These are phyloP conservation scores for Melangyna quadrimaculata DNA, from an alignment of 2,888 invertebrate species.

Conservation along the genomic window DNA sequence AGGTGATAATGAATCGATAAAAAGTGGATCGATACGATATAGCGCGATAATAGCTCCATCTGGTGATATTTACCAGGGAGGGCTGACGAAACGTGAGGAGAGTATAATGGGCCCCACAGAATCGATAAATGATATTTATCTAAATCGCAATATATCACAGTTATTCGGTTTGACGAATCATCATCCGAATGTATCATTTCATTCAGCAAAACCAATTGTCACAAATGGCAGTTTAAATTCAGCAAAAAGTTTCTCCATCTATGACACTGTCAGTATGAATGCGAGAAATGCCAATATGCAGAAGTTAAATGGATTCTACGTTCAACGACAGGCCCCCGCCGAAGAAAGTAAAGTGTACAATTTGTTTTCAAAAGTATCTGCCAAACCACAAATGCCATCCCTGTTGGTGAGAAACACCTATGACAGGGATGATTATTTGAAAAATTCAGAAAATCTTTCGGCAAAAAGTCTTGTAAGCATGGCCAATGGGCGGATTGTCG, in stretches of 20 bases:
- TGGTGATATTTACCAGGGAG: slow-evolving; percentile 73
- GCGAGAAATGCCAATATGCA: slow-evolving; percentile 76
- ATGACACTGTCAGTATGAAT: slow-evolving; percentile 78
- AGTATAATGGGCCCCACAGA: slow-evolving; percentile 74
- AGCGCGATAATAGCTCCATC: slow-evolving; percentile 73
- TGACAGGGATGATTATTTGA: slow-evolving; percentile 60
- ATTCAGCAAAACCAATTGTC: slow-evolving; percentile 59
- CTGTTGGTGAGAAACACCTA: slow-evolving; percentile 74
- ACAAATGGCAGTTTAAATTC: slow-evolving; percentile 43
- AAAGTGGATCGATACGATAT: slow-evolving; percentile 74
- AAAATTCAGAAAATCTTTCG: slow-evolving; percentile 32
- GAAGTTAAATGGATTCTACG: slow-evolving; percentile 76
- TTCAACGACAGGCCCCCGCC: slow-evolving; percentile 72
- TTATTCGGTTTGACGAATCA: slow-evolving; percentile 76
- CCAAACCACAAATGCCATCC: slow-evolving; percentile 72
- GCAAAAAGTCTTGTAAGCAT: slow-evolving; percentile 54
- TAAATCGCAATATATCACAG: slow-evolving; percentile 79
- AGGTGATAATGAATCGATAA: slow-evolving; percentile 66
- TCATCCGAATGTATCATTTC: slow-evolving; percentile 77
- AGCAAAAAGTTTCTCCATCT: slow-evolving; percentile 73
- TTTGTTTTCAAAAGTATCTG: slow-evolving; percentile 78
- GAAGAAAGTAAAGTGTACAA: slow-evolving; percentile 77
- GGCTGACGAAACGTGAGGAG: slow-evolving; percentile 69
- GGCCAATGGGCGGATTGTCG: slow-evolving; percentile 39
- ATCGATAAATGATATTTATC: slow-evolving; percentile 78